Evolutionary conservation across 2,888 invertebrate genomes (phyloP).

Genomic region (Epistrophe eligans): DNA sequence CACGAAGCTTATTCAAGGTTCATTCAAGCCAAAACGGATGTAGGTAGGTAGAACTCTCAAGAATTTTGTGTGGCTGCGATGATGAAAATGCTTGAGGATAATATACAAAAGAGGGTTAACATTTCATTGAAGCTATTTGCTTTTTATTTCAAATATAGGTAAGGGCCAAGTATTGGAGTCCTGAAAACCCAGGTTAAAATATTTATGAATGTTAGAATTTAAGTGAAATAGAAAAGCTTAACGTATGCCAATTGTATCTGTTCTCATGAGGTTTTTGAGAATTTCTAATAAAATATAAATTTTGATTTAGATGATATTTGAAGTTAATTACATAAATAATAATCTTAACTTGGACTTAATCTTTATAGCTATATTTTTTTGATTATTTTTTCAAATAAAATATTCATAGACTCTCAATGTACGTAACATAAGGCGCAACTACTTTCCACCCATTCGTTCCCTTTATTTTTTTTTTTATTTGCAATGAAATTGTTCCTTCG

Average conservation of each 20-base stretch:
- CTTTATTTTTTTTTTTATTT: neutral
- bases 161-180: neutral
- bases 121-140: conserved; percentile 37
- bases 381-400: no score
- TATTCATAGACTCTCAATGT: no score
- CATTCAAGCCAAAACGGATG: conserved; percentile 48
- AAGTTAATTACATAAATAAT: no score
- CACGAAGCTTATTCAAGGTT: conserved; percentile 28
- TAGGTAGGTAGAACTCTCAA: conserved; percentile 21
- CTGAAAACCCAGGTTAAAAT: neutral
- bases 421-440: neutral
- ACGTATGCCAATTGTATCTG: neutral
- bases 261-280: neutral
- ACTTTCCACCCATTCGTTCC: neutral
- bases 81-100: conserved; percentile 22
- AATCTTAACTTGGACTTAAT: no score
- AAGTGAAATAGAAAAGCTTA: no score
- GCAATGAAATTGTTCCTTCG: neutral
- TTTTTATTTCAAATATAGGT: conserved; percentile 2
- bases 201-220: neutral
- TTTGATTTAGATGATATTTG: no score
- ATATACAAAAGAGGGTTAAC: conserved; percentile 45
- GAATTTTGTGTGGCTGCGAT: conserved; percentile 30
- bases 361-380: no score
- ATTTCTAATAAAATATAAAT: no score